Base-by-base conservation (phyloP, 2,888 invertebrate species). In the Lamellibrachia satsuma region DNA sequence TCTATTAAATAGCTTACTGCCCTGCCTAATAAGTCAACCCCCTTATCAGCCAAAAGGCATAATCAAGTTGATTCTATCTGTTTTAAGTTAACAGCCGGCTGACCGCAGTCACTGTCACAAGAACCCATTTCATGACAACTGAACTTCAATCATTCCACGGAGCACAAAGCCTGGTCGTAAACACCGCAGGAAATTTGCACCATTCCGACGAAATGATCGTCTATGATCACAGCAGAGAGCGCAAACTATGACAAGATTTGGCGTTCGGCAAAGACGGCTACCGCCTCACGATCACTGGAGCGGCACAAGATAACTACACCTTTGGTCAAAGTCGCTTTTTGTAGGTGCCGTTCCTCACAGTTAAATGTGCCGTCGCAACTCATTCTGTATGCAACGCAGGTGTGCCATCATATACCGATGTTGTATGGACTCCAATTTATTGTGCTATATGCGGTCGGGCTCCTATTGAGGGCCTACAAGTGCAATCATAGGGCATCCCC, bases 61-160 rank as follows among this genome's bases (percentile, higher is more conserved):
- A 75, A 75, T 75, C 75, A 75, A 22, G 75, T n/a, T 75, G 75
- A 75, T 75, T 75, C 75, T 75, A 75, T 75, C 75, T 75, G 75
- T 75, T 75, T 75, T 22, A 75, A 22, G 11, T 75, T 22, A 15
- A 75, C 75, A 75, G 75, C 75, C 75, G 22, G 75, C 22, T 75
- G 75, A 75, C 75, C 15, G 22, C 75, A 75, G 75, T 75, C 75
- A 75, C 75, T n/a, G 75, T 75, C 75, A 11, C 75, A 75, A 22
- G 22, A 75, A 75, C 75, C 75, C 22, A 75, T 75, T 75, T 75
- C 75, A 75, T 75, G 75, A 75, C 75, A 75, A 75, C 75, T 75
- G 75, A 22, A 75, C 75, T 75, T 75, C 75, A 75, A 75, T 75
- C 75, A 75, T 75, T 75, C 22, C 4, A 75, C 22, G 75, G 22